These are phyloP conservation scores for Listrodromus nycthemerus DNA, from an alignment of 2,888 invertebrate species.

Conservation along the genomic window DNA sequence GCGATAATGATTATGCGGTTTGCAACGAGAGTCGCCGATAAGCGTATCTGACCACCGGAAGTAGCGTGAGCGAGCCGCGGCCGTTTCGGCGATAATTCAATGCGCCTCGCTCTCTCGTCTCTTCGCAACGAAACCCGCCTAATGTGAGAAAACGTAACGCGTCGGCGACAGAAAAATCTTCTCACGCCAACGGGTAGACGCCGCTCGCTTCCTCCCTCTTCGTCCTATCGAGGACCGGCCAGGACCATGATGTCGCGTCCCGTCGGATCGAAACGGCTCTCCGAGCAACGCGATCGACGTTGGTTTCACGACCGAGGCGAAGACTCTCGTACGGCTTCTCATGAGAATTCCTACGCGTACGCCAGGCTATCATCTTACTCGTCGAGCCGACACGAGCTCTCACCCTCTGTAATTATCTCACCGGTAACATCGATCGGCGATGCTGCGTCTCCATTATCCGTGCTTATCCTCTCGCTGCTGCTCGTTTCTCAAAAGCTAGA, in stretches of 20 bases:
- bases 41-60: slow-evolving; percentile 71
- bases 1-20: slow-evolving; percentile 21
- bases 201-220: slow-evolving; percentile 7
- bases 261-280: slow-evolving; percentile 36
- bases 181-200: slow-evolving; percentile 54
- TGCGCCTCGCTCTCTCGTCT: slow-evolving; percentile 37
- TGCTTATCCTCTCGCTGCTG: neutral
- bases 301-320: slow-evolving; percentile 36
- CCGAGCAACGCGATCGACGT: slow-evolving; percentile 35
- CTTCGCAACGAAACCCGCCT: slow-evolving; percentile 46
- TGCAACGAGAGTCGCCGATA: slow-evolving; percentile 27
- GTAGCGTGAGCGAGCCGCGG: slow-evolving; percentile 51
- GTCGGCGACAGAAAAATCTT: slow-evolving; percentile 53
- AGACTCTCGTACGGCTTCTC: slow-evolving; percentile 73
- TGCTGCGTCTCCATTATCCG: slow-evolving; percentile 33
- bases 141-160: slow-evolving; percentile 64
- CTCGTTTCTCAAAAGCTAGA: too few species aligned
- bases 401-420: slow-evolving; percentile 40
- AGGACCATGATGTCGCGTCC: slow-evolving; percentile 25
- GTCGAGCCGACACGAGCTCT: slow-evolving; percentile 49
- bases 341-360: slow-evolving; percentile 74
- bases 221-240: neutral
- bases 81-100: slow-evolving; percentile 57
- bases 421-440: slow-evolving; percentile 41
- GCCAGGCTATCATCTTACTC: slow-evolving; percentile 72